These are phyloP conservation scores for Rhadinocentrus ornatus DNA, from an alignment of 2,797 vertebrate species.

Conservation along the genomic window DNA sequence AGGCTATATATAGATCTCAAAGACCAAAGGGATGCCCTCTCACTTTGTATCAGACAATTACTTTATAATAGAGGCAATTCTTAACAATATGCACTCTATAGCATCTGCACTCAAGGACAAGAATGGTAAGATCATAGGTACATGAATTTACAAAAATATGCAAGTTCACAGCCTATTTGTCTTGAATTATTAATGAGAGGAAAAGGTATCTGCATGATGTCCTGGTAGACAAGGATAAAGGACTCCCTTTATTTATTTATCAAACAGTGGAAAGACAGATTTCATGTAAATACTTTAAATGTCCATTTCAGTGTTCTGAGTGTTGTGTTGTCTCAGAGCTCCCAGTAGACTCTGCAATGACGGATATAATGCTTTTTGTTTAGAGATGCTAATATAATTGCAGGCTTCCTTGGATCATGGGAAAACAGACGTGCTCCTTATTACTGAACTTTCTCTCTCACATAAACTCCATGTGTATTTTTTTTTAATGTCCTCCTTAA, in stretches of 20 bases:
- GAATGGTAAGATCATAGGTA: constrained; percentile 61
- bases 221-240: constrained; percentile 20
- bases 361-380: constrained; percentile 74
- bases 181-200: constrained; percentile 55
- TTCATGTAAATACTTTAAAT: constrained; percentile 67
- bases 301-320: constrained; percentile 56
- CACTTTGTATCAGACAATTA: constrained; percentile 88
- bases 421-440: constrained; percentile 35
- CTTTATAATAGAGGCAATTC: constrained; percentile 89
- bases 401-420: constrained; percentile 57
- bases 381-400: constrained; percentile 72
- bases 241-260: constrained; percentile 62
- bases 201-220: constrained; percentile 42
- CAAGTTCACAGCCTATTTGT: constrained; percentile 27
- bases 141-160: constrained; percentile 43
- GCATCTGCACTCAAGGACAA: constrained; percentile 79
- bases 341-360: constrained; percentile 52
- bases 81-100: constrained; percentile 83
- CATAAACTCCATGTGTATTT: background rate
- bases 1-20: constrained; percentile 88
- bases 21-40: constrained; percentile 85
- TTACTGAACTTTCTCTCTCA: constrained; percentile 22
- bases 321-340: constrained; percentile 36
- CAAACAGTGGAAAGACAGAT: constrained; percentile 50
- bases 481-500: background rate